Percentiles rank a stretch among this genome's conserved stretches.
Evolutionary conservation across 2,888 invertebrate species (phyloP).

Genomic region (Zeuzera pyrina): DNA sequence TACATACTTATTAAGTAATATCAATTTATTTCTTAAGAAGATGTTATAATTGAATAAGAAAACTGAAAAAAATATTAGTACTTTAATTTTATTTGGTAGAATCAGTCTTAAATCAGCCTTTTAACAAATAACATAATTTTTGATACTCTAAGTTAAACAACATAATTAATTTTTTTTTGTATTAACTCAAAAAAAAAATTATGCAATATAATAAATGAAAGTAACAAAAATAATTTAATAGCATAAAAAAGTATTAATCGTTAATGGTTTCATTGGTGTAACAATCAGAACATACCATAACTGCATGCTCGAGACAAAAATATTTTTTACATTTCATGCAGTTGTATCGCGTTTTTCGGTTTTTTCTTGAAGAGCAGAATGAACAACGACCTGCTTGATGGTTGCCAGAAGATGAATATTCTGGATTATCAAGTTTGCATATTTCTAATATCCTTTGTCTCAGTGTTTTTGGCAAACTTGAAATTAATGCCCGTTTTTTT

Average conservation of each 20-base stretch:
- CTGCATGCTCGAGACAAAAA: too few relatives aligned
- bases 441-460: slow-evolving; percentile 2
- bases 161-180: neutral
- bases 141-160: too few relatives aligned
- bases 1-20: too few relatives aligned
- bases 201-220: neutral
- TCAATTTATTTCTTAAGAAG: too few relatives aligned
- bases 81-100: neutral
- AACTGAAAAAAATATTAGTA: neutral
- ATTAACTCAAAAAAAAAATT: neutral
- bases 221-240: slow-evolving; percentile 1
- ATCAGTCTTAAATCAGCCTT: slow-evolving; percentile 1
- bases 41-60: slow-evolving; percentile 1
- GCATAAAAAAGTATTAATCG: neutral
- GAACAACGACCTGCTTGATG: slow-evolving; percentile 3
- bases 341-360: too few relatives aligned
- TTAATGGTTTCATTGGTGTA: too few relatives aligned
- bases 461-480: slow-evolving; percentile 4
- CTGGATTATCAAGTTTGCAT: slow-evolving; percentile 4
- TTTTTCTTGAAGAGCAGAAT: neutral
- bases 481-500: slow-evolving; percentile 1
- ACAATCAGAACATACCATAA: too few relatives aligned
- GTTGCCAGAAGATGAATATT: slow-evolving; percentile 2
- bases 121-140: neutral
- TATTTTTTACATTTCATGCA: too few relatives aligned